These are phyloP conservation scores for Pseudorasbora parva DNA, from an alignment of 2,113 vertebrate genomes.

Conservation along the genomic window DNA sequence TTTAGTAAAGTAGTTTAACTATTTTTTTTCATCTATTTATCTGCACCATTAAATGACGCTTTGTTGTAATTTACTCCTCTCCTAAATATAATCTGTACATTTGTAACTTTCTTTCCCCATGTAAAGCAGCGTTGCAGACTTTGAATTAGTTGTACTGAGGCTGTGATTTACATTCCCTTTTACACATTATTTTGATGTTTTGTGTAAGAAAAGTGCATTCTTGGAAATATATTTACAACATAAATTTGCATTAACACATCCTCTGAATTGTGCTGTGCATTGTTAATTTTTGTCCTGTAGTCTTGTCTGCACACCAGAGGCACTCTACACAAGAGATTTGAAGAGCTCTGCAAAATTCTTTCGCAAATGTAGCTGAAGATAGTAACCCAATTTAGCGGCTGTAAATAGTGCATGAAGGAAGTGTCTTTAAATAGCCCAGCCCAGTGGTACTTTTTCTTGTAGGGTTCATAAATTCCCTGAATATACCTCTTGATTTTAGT, in stretches of 20 bases:
- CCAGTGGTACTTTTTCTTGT: neutral
- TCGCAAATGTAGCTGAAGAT: constrained; percentile 50
- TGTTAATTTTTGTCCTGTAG: neutral
- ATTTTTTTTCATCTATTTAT: too few relatives aligned
- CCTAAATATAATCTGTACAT: neutral
- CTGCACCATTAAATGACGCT: too few relatives aligned
- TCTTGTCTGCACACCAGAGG: constrained; percentile 42
- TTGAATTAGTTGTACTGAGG: neutral
- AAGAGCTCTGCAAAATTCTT: constrained; percentile 57
- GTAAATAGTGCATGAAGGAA: constrained; percentile 71
- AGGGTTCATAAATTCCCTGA: neutral
- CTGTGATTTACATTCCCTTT: neutral
- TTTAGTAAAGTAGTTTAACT: neutral
- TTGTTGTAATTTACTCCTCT: neutral
- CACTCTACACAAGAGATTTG: constrained; percentile 39
- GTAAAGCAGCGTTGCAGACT: neutral
- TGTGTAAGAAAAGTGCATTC: too few relatives aligned
- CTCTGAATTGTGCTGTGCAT: neutral
- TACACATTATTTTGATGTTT: too few relatives aligned
- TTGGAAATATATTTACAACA: too few relatives aligned
- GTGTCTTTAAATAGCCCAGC: constrained; percentile 60
- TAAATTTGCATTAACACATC: too few relatives aligned
- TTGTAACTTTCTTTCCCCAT: neutral
- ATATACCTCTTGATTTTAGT: neutral
- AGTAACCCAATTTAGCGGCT: constrained; percentile 67